Percentiles rank a stretch among this genome's conserved stretches.
phyloP scores from a whole-genome alignment of 2,888 invertebrate species.

The Eucriotettix oculatus region DNA sequence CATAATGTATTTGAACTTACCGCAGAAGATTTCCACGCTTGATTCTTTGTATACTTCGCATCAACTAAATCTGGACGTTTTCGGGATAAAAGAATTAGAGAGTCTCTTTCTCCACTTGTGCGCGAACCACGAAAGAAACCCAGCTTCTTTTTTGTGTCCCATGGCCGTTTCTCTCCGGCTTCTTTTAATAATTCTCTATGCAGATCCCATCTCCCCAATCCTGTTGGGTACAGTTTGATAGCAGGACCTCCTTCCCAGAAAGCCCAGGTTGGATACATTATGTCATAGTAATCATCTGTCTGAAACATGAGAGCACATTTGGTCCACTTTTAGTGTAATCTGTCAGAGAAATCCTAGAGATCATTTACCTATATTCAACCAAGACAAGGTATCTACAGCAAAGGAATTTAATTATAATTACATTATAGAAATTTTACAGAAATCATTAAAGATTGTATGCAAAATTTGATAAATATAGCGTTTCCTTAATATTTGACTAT shows the following conservation, averaged over 20 bases:
- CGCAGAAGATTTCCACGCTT: slow-evolving; percentile 89
- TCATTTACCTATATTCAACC: too few species aligned
- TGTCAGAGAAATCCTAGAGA: too few species aligned
- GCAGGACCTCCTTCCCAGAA: slow-evolving; percentile 99
- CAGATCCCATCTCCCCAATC: slow-evolving; percentile 86
- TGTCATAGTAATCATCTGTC: slow-evolving; percentile 67
- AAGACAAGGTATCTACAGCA: too few species aligned
- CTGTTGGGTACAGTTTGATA: slow-evolving; percentile 80
- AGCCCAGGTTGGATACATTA: slow-evolving; percentile 92
- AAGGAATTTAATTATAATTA: too few species aligned
- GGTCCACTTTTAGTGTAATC: too few species aligned
- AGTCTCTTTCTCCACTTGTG: slow-evolving; percentile 80
- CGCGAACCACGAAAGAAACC: slow-evolving; percentile 90
- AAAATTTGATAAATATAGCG: too few species aligned
- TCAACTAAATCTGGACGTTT: slow-evolving; percentile 60
- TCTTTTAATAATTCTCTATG: slow-evolving; percentile 53
- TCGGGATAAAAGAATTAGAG: slow-evolving; percentile 66
- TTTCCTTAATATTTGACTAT: too few species aligned
- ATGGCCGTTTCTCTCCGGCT: slow-evolving; percentile 48
- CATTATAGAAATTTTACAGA: too few species aligned
- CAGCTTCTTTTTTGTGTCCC: slow-evolving; percentile 53
- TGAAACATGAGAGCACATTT: slow-evolving; percentile 21
- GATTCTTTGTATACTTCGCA: slow-evolving; percentile 93
- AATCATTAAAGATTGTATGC: too few species aligned
- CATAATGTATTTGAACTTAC: slow-evolving; percentile 27